Conservation (phyloP, 1,140 invertebrate genomes). For the Epicauta chinensis region DNA sequence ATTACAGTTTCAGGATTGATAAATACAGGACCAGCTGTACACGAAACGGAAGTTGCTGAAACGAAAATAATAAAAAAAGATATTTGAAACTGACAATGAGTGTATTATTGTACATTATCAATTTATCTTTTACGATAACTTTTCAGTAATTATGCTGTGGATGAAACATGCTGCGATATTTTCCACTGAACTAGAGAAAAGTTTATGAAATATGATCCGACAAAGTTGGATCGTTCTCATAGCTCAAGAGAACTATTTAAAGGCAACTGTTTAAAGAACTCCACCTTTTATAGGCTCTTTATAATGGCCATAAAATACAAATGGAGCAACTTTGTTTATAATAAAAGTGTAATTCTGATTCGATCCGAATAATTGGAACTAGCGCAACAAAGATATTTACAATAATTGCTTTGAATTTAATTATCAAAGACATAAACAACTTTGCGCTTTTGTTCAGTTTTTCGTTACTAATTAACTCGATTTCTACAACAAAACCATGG, state of each 20-base stretch:
- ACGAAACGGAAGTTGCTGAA: conserved; percentile 18
- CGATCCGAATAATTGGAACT: no score
- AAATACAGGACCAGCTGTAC: conserved; percentile 31
- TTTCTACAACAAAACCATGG: no score
- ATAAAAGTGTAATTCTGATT: no score
- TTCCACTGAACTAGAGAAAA: conserved; percentile 7
- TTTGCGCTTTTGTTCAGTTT: no score
- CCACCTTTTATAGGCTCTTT: conserved; percentile 5
- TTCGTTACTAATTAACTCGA: no score
- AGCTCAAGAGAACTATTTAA: conserved; percentile 16
- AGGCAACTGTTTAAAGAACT: background rate
- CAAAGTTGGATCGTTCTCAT: conserved; percentile 16
- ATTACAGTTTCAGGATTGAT: conserved; percentile 25
- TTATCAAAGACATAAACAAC: no score
- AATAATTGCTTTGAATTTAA: no score
- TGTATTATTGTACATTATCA: background rate
- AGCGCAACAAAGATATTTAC: no score
- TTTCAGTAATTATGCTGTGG: background rate
- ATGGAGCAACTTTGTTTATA: no score
- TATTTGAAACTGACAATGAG: no score
- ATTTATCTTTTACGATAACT: no score
- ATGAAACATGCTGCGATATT: conserved; percentile 7
- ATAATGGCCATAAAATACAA: conserved; percentile 9
- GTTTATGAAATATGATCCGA: conserved; percentile 22
- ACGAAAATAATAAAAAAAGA: conserved; percentile 1